Evolutionary conservation across 2,888 invertebrate species (phyloP), one percentile per base, ranked within the genome.

Genomic region (Incurvaria masculella): DNA sequence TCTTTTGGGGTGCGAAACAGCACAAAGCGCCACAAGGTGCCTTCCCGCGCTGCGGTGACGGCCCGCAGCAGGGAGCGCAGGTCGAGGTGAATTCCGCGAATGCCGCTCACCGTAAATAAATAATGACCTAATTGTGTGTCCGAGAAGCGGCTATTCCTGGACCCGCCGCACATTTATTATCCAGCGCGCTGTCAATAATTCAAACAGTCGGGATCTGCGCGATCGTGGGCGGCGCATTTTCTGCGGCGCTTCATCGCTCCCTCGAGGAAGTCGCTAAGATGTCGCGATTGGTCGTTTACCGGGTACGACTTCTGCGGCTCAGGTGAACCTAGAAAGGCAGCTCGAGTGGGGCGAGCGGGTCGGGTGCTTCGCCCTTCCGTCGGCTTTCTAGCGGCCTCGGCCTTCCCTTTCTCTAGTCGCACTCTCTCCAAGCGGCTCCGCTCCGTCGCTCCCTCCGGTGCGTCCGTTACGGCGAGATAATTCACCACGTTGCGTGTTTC

Each of bases 121-220:
- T 70, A 74, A 70, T 78, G 76, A 76, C 65, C 76, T 76, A 76
- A 76, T 75, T 49, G 45, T 43, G 44, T 72, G 69, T 73, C 68
- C 62, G 6, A 23, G 23, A 23, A 5, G 23, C 5, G 23, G 66
- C 69, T 74, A 75, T 74, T 75, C 72, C 62, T 62, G 68, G 8
- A 33, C 33, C 4, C 8, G 8, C 33, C 33, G 33, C 33, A 14
- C 33, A 33, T 33, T 33, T 33, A 33, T 33, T 33, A 33, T 4
- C 33, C 33, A 33, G 33, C 14, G 33, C 33, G 8, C 33, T 33
- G 33, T 33, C 33, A 33, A 33, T 33, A 33, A 33, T 11, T 33
- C 14, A 8, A 33, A 14, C 33, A 14, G 3, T 6, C 8, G 33
- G 14, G 33, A 33, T n/a, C n/a, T n/a, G n/a, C n/a, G n/a, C n/a